Conservation (phyloP, 2,797 vertebrate species). For the Pseudomugil gertrudae region DNA sequence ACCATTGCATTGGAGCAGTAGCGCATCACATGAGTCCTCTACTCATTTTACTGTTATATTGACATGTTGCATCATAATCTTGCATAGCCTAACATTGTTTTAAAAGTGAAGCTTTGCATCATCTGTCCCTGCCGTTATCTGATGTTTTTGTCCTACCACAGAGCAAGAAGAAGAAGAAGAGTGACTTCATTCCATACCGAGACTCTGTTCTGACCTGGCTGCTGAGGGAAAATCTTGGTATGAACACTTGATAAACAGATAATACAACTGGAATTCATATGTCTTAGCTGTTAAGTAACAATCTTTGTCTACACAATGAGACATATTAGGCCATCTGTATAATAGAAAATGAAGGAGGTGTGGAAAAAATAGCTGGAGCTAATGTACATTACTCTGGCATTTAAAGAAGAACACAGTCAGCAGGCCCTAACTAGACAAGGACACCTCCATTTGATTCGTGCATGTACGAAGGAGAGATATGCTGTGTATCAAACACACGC, state of each 20-base stretch:
- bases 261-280: conserved; percentile 8
- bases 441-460: conserved; percentile 16
- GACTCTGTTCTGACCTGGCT: conserved; percentile 99
- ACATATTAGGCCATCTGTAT: conserved; percentile 23
- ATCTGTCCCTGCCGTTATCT: background rate
- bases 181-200: conserved; percentile 96
- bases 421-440: conserved; percentile 56
- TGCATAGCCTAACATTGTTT: conserved; percentile 4
- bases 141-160: conserved; percentile 70
- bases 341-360: conserved; percentile 11
- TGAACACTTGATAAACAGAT: conserved; percentile 25
- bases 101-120: background rate
- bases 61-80: conserved; percentile 25
- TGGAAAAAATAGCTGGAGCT: conserved; percentile 22
- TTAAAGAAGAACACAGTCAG: conserved; percentile 62
- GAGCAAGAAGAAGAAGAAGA: conserved; percentile 99
- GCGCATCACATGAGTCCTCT: conserved; percentile 16
- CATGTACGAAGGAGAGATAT: conserved; percentile 16
- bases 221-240: conserved; percentile 97
- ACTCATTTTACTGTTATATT: conserved; percentile 26
- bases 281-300: conserved; percentile 21
- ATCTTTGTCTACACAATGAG: conserved; percentile 4
- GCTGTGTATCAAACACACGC: conserved; percentile 9
- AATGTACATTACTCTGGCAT: conserved; percentile 44
- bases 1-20: conserved; percentile 28